Percentiles rank a stretch among this genome's conserved stretches.
Conservation (phyloP, 1,140 invertebrate genomes). For the Eciton burchellii region DNA sequence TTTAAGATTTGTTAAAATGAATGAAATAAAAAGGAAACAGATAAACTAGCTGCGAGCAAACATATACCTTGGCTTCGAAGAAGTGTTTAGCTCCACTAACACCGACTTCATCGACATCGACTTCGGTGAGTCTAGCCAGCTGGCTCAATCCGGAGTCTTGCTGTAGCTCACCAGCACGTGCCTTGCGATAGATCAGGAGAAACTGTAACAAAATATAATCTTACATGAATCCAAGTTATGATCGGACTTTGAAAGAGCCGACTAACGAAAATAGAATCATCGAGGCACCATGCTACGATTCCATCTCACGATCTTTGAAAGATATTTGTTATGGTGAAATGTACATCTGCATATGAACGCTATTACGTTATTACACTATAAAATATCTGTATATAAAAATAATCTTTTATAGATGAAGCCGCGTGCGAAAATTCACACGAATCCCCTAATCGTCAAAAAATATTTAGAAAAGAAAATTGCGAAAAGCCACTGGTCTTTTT, state of each 20-base stretch:
- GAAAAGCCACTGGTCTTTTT: neutral
- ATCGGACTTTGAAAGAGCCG: neutral
- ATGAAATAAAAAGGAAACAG: slow-evolving; percentile 9
- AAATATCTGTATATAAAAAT: neutral
- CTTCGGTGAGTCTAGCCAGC: slow-evolving; percentile 93
- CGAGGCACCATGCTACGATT: neutral
- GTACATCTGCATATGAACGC: no score
- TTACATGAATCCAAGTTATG: slow-evolving; percentile 18
- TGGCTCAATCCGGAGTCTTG: slow-evolving; percentile 93
- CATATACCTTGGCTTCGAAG: slow-evolving; percentile 93
- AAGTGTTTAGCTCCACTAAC: slow-evolving; percentile 95
- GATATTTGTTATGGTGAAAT: neutral
- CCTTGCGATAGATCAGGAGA: slow-evolving; percentile 94
- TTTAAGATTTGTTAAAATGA: slow-evolving; percentile 3
- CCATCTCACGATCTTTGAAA: neutral
- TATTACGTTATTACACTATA: no score
- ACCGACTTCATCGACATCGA: slow-evolving; percentile 95
- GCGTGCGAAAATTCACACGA: neutral
- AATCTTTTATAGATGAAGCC: neutral
- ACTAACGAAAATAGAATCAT: neutral
- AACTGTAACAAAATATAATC: slow-evolving; percentile 87
- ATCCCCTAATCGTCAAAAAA: neutral
- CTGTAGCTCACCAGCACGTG: slow-evolving; percentile 93
- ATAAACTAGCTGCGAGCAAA: neutral
- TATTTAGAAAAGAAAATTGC: neutral